Evolutionary conservation across 2,888 invertebrate genomes (phyloP).

Genomic region (Axea sp.): DNA sequence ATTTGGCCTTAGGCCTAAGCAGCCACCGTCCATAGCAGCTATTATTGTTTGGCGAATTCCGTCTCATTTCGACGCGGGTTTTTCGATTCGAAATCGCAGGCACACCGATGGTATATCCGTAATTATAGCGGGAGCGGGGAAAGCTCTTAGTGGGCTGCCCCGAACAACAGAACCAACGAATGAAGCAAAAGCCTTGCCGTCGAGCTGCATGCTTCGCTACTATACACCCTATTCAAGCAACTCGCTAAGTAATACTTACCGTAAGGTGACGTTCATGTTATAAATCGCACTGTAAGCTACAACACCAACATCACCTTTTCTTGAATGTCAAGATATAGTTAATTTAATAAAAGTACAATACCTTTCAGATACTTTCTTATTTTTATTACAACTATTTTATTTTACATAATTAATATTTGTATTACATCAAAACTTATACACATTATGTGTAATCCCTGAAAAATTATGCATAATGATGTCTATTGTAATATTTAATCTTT

Average conservation of each 20-base stretch:
- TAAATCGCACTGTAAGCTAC: constrained; percentile 43
- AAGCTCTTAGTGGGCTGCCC: constrained; percentile 73
- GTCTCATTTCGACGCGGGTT: constrained; percentile 67
- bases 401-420: no score
- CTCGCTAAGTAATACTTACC: constrained; percentile 65
- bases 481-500: no score
- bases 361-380: no score
- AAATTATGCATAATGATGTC: no score
- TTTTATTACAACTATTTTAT: no score
- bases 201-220: constrained; percentile 44
- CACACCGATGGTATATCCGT: constrained; percentile 65
- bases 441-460: no score
- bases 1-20: constrained; percentile 37
- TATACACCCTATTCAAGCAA: constrained; percentile 36
- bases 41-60: constrained; percentile 66
- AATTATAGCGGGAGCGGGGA: constrained; percentile 72
- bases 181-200: constrained; percentile 57
- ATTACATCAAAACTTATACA: no score
- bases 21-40: constrained; percentile 37
- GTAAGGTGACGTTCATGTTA: constrained; percentile 63
- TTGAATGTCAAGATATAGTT: no score
- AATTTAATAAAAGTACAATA: no score
- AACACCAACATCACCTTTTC: background rate
- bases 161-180: constrained; percentile 62
- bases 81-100: constrained; percentile 66